phyloP scores from a whole-genome alignment of 2,888 invertebrate species.

The Idaea biselata region DNA sequence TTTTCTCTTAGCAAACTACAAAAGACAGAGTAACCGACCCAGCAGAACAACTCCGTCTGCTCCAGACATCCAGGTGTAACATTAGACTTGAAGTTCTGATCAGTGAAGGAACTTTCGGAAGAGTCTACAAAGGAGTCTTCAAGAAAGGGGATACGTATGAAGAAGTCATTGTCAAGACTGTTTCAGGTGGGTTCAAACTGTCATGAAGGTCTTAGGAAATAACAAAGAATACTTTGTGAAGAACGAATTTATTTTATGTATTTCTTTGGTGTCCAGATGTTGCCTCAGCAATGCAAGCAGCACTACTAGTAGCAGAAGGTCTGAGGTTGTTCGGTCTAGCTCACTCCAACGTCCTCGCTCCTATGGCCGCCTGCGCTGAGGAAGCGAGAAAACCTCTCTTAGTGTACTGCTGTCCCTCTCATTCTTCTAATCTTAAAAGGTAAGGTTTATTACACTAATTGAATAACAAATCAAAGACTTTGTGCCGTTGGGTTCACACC shows the following conservation, averaged over 20 bases:
- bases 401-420: conserved; percentile 85
- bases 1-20: conserved; percentile 57
- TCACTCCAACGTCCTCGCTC: conserved; percentile 86
- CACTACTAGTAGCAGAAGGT: conserved; percentile 86
- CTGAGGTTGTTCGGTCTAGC: conserved; percentile 86
- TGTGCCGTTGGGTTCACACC: too few species aligned
- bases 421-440: conserved; percentile 86
- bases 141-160: conserved; percentile 83
- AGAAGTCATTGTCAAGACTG: conserved; percentile 92
- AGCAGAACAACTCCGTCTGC: conserved; percentile 82
- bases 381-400: conserved; percentile 82
- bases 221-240: not conserved
- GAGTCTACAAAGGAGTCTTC: conserved; percentile 89
- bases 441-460: conserved; percentile 37
- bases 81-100: conserved; percentile 81
- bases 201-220: not conserved
- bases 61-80: conserved; percentile 82
- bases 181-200: conserved; percentile 83
- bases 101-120: conserved; percentile 93
- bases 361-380: conserved; percentile 84
- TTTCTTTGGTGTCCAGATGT: conserved; percentile 75
- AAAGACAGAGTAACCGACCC: conserved; percentile 77
- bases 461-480: not conserved
- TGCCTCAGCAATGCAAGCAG: conserved; percentile 86
- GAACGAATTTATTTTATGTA: conserved; percentile 4